phyloP scores from a whole-genome alignment of 2,113 vertebrate species.

The Turnix velox region DNA sequence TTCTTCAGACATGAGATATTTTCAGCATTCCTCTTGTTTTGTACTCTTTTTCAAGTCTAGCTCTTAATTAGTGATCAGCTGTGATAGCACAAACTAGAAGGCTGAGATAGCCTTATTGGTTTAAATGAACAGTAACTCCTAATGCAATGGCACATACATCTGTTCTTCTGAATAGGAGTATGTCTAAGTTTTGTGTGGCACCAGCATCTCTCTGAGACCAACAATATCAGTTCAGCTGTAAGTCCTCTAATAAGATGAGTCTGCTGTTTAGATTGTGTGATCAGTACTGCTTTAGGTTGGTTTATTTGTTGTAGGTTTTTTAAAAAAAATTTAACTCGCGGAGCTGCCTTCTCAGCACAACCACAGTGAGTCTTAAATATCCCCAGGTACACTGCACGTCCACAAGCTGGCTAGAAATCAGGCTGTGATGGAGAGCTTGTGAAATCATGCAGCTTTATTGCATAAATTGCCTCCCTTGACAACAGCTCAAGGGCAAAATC shows the following conservation, averaged over 20 bases:
- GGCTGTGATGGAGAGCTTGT: background rate
- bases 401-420: background rate
- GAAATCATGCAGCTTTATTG: rapidly evolving
- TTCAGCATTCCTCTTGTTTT: background rate
- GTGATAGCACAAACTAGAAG: background rate
- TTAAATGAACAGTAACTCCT: background rate
- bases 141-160: background rate
- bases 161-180: background rate
- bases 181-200: background rate
- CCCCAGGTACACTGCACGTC: rapidly evolving
- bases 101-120: background rate
- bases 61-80: background rate
- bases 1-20: background rate
- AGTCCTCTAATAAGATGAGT: background rate
- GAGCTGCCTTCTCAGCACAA: background rate
- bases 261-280: background rate
- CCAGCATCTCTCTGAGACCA: background rate
- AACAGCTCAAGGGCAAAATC: background rate
- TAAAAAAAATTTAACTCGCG: background rate
- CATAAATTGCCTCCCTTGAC: background rate
- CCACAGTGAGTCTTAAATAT: background rate
- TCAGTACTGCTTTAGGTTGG: background rate
- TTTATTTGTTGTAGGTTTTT: background rate
- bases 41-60: background rate
- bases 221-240: background rate